Conservation (phyloP, 2,888 invertebrate species). For the Thera obeliscata region DNA sequence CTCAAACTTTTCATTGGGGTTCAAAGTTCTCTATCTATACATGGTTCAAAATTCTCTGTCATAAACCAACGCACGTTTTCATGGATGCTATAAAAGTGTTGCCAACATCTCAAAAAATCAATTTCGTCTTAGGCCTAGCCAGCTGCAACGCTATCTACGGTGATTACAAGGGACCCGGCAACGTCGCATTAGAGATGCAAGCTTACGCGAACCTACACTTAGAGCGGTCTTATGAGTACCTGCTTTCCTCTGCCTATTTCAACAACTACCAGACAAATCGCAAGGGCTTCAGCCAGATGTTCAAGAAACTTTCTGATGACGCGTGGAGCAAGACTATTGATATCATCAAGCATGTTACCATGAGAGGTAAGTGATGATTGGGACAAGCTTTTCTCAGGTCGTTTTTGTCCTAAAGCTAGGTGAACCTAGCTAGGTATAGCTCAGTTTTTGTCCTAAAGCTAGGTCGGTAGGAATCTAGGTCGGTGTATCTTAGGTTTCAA, state of each 20-base stretch:
- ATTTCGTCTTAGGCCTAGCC: constrained; percentile 57
- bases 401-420: too few relatives aligned
- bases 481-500: too few relatives aligned
- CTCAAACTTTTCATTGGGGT: too few relatives aligned
- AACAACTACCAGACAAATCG: constrained; percentile 91
- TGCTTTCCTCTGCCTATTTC: constrained; percentile 90
- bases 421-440: too few relatives aligned
- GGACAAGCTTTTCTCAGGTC: background rate
- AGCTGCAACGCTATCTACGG: constrained; percentile 88
- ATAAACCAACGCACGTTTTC: too few relatives aligned
- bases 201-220: constrained; percentile 87
- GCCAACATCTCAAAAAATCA: background rate
- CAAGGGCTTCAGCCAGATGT: constrained; percentile 90
- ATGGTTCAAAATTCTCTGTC: too few relatives aligned
- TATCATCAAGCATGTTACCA: constrained; percentile 90
- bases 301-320: constrained; percentile 89
- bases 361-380: constrained; percentile 85
- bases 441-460: too few relatives aligned
- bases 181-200: constrained; percentile 69
- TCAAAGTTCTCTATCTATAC: too few relatives aligned
- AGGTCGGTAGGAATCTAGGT: too few relatives aligned
- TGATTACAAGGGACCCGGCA: constrained; percentile 79
- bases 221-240: constrained; percentile 89
- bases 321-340: constrained; percentile 90
- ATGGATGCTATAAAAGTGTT: too few relatives aligned